A percentile compares a stretch with the other conserved stretches of the same genome.
phyloP scores from a whole-genome alignment of 2,113 vertebrate species.

The Heloderma charlesbogerti region DNA sequence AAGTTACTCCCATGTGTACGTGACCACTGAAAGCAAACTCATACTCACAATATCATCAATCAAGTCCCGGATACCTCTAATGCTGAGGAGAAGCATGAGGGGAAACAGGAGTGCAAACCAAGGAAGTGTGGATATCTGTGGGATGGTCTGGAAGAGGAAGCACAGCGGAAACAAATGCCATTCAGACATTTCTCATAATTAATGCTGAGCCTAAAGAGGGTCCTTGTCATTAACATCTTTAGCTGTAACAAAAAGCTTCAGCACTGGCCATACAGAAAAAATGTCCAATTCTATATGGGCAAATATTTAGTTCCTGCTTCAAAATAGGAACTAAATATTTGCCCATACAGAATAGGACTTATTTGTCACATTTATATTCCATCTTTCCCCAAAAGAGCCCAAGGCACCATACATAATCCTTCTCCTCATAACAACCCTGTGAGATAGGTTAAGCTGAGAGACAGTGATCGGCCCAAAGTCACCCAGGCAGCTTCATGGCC shows the following conservation, averaged over 20 bases:
- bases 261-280: not conserved
- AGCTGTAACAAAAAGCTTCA: not conserved
- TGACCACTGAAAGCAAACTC: too few species aligned
- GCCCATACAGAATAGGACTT: not conserved
- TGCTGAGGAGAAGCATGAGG: slow-evolving; percentile 79
- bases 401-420: too few species aligned
- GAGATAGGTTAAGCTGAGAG: too few species aligned
- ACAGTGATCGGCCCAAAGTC: too few species aligned
- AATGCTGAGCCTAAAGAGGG: too few species aligned
- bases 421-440: too few species aligned
- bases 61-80: slow-evolving; percentile 88
- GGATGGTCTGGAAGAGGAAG: slow-evolving; percentile 79
- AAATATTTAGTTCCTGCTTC: not conserved
- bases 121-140: slow-evolving; percentile 88
- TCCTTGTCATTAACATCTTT: not conserved
- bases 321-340: not conserved
- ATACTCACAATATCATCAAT: slow-evolving; percentile 87
- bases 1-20: not conserved
- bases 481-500: too few species aligned
- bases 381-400: too few species aligned
- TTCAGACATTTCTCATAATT: not conserved
- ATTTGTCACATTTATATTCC: too few species aligned
- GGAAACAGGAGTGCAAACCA: slow-evolving; percentile 90
- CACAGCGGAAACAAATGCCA: not conserved
- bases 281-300: too few species aligned